Evolutionary conservation across 2,797 vertebrate genomes (phyloP).

Genomic region (Epinephelus awoara): DNA sequence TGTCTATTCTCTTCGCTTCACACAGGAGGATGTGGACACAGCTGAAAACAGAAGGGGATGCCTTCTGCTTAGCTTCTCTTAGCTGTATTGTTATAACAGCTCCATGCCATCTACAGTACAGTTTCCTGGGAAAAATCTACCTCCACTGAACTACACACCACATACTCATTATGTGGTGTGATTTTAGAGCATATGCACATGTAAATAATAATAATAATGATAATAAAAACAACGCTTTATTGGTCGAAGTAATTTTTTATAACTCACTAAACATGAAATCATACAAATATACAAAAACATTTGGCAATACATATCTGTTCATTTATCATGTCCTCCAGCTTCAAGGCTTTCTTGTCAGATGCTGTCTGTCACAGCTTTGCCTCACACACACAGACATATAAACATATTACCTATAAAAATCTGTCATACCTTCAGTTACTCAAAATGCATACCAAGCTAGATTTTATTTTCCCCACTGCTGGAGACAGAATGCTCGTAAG

Average conservation of each 20-base stretch:
- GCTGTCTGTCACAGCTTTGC: not conserved
- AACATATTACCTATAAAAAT: conserved; percentile 4
- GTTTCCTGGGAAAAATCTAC: not conserved
- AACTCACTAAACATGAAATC: not conserved
- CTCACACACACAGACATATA: not conserved
- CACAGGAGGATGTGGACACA: not conserved
- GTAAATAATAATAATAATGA: not conserved
- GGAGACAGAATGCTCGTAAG: not conserved
- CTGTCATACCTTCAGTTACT: not conserved
- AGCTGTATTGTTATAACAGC: not conserved
- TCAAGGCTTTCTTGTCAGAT: not conserved
- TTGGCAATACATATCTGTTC: not conserved
- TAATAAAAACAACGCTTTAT: not conserved
- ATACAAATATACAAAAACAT: too few relatives aligned
- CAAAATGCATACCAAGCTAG: not conserved
- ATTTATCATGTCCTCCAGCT: not conserved
- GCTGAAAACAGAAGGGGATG: not conserved
- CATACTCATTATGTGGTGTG: not conserved
- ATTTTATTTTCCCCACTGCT: not conserved
- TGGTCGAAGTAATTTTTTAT: not conserved
- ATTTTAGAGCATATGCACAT: not conserved
- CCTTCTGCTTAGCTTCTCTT: not conserved
- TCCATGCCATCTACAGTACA: not conserved
- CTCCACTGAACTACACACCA: not conserved
- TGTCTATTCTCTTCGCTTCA: not conserved